Percentiles rank a stretch among this genome's conserved stretches.
Conservation (phyloP, 1,140 invertebrate genomes). For the Tribolium madens region DNA sequence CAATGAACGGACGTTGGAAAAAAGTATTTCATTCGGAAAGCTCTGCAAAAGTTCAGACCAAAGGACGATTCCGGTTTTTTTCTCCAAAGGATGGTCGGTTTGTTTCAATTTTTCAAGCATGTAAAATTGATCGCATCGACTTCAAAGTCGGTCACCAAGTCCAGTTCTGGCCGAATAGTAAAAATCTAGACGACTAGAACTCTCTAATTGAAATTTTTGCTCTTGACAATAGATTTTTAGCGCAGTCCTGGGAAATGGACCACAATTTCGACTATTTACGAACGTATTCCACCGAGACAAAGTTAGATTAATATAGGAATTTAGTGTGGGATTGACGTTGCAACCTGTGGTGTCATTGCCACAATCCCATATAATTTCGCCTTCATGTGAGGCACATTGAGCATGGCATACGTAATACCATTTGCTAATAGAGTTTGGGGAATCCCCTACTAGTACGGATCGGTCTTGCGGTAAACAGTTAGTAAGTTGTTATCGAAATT, state of each 20-base stretch:
- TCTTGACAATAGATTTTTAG: conserved; percentile 17
- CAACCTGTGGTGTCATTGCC: not conserved
- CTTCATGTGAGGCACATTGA: conserved; percentile 13
- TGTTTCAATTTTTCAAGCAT: conserved; percentile 25
- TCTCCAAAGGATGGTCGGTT: conserved; percentile 1
- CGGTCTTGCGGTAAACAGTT: conserved; percentile 35
- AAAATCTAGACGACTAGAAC: not conserved
- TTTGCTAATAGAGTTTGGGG: conserved; percentile 39
- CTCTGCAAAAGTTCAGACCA: conserved; percentile 15
- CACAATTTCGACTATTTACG: conserved; percentile 31
- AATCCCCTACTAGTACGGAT: not conserved
- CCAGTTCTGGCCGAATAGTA: not conserved
- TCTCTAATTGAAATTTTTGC: conserved; percentile 11
- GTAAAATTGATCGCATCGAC: conserved; percentile 15
- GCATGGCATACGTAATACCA: conserved; percentile 33
- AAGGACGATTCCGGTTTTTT: conserved; percentile 22
- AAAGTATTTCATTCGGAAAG: conserved; percentile 21
- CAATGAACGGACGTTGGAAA: conserved; percentile 18
- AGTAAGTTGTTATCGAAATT: conserved; percentile 41
- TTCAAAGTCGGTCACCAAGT: not conserved
- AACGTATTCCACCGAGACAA: not conserved
- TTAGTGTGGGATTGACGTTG: conserved; percentile 3
- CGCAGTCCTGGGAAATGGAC: conserved; percentile 5
- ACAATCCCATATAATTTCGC: conserved; percentile 23
- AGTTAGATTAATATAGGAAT: conserved; percentile 27